Percentiles rank a stretch among this genome's conserved stretches.
Conservation (phyloP, 2,888 invertebrate species). For the Orthosia incerta region DNA sequence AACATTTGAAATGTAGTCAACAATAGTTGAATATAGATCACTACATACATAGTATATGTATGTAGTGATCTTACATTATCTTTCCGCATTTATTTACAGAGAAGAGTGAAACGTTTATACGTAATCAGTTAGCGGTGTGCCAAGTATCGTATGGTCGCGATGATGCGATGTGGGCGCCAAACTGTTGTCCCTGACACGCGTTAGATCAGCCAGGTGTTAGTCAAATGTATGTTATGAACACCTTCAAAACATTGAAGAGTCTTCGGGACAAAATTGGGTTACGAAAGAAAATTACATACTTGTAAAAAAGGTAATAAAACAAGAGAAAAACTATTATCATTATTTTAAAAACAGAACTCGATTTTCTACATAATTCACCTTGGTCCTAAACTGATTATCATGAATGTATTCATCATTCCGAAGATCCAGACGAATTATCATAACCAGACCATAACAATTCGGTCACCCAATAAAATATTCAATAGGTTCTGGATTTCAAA, state of each 20-base stretch:
- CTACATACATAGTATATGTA: not conserved
- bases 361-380: not conserved
- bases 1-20: constrained; percentile 33
- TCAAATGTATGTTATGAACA: constrained; percentile 36
- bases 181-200: constrained; percentile 77
- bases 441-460: constrained; percentile 16
- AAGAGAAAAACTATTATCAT: not conserved
- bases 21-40: constrained; percentile 30
- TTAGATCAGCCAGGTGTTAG: constrained; percentile 64
- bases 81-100: constrained; percentile 61
- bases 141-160: constrained; percentile 69
- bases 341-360: constrained; percentile 4
- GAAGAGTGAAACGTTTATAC: constrained; percentile 40
- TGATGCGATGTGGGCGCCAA: constrained; percentile 73
- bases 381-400: not conserved
- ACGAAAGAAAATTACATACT: not conserved
- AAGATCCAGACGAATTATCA: constrained; percentile 24
- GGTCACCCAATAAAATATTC: constrained; percentile 4
- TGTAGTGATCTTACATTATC: constrained; percentile 6
- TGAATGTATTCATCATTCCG: constrained; percentile 3
- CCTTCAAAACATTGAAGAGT: constrained; percentile 38
- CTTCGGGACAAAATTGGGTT: constrained; percentile 23
- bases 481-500: constrained; percentile 18
- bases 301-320: constrained; percentile 1
- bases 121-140: constrained; percentile 66